Evolutionary conservation across 1,140 invertebrate species (phyloP), one percentile per base, ranked within the genome.

Genomic region (Heliothis subflexa): DNA sequence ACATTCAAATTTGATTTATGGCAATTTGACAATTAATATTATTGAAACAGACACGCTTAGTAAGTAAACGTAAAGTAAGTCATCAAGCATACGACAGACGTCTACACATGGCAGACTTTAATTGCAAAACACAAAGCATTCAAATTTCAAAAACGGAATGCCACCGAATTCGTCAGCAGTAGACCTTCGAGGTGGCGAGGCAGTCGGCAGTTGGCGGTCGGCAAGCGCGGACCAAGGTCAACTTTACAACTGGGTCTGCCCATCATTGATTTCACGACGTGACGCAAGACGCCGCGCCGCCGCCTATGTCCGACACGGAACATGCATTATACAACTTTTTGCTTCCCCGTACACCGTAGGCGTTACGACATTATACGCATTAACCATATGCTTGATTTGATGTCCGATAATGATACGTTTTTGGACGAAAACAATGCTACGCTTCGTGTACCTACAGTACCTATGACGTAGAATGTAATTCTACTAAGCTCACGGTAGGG

Each of bases 221-320:
- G 50, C 62, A 68, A 66, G 74, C 50, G 52, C 62, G 62, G 71
- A 82, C 80, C 89, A 91, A 91, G 88, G 89, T 90, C 90, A 90
- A 88, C 80, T 90, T 91, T 92, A 92, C 90, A 89, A 92, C 90
- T 88, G 81, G 83, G 86, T 83, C 82, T 78, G 59, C 79, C 81
- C 84, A 87, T 84, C 89, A 89, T 91, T 89, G 88, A 89, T 90
- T 89, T 89, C 88, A 86, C 86, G 83, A 78, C 78, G 82, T 91
- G 88, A 90, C 86, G 89, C 86, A 89, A 90, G 64, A 72, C 62
- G 59, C 80, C 83, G 81, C 76, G 74, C 66, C 73, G 70, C 77
- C 73, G 82, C 47, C 82, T 62, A 54, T 75, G 78, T 76, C 81
- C 62, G 75, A 55, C 79, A 59, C 78, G 73, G 78, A 80, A 78